Conservation (phyloP, 1,140 invertebrate genomes). For the Solenopsis invicta region DNA sequence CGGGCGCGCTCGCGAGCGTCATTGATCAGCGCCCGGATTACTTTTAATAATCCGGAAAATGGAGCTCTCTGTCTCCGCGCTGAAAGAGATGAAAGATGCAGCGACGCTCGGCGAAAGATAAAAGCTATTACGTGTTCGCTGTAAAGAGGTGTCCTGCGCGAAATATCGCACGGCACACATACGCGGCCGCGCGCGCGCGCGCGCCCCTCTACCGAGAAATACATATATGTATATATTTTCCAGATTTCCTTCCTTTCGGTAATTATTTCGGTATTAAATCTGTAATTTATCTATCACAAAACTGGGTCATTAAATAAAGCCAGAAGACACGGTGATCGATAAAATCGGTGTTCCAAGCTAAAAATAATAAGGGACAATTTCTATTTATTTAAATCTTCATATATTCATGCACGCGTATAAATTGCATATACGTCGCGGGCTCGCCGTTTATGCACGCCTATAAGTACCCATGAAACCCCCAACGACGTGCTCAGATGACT, state of each 20-base stretch:
- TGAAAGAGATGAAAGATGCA: constrained; percentile 44
- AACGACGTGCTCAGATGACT: not conserved
- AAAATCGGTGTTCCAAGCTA: constrained; percentile 28
- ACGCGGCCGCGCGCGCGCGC: not conserved
- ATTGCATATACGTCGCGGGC: not conserved
- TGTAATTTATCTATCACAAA: constrained; percentile 30
- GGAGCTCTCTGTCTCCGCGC: constrained; percentile 19
- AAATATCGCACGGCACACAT: constrained; percentile 7
- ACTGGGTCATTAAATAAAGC: constrained; percentile 62
- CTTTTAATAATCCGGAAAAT: constrained; percentile 49
- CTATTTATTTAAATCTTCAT: constrained; percentile 19
- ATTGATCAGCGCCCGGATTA: constrained; percentile 58
- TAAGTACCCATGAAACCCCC: not conserved
- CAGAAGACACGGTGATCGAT: constrained; percentile 50
- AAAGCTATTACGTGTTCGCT: constrained; percentile 32
- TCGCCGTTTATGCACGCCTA: not conserved
- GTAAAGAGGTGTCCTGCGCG: not conserved
- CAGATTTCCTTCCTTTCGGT: constrained; percentile 46
- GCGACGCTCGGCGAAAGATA: constrained; percentile 11
- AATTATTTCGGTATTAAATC: constrained; percentile 49
- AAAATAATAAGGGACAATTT: constrained; percentile 50
- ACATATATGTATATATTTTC: not conserved
- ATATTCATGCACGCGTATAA: not conserved
- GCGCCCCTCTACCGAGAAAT: too few relatives aligned
- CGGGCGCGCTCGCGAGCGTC: constrained; percentile 42